Percentiles rank a stretch among this genome's conserved stretches.
phyloP scores from a whole-genome alignment of 30 jellyfish, hydroid and myxozoan genomes.

The Clytia hemisphaerica region DNA sequence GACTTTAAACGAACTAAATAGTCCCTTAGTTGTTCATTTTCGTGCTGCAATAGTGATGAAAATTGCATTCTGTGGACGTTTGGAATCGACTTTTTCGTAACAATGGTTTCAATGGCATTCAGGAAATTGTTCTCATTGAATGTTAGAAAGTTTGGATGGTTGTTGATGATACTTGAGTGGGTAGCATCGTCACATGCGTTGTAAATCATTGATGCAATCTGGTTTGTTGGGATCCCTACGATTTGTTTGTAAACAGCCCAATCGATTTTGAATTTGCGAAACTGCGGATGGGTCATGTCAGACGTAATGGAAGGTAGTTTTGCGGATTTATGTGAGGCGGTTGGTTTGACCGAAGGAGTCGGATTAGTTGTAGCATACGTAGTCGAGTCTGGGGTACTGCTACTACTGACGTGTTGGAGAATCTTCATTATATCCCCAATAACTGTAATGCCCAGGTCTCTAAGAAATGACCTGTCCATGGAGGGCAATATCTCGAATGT shows the following conservation, averaged over 20 bases:
- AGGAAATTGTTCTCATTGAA: background rate
- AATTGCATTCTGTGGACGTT: background rate
- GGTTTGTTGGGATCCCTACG: background rate
- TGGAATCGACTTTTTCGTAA: background rate
- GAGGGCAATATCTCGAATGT: too few relatives aligned
- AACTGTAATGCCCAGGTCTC: too few relatives aligned
- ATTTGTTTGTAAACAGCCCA: constrained; percentile 1
- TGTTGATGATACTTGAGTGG: background rate
- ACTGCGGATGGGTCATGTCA: background rate
- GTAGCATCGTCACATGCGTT: background rate
- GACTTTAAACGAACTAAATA: background rate
- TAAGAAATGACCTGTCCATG: too few relatives aligned
- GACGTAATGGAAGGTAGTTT: too few relatives aligned
- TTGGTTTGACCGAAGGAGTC: background rate
- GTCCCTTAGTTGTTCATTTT: background rate
- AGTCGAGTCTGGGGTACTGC: too few relatives aligned
- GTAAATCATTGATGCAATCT: background rate
- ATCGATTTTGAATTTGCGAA: background rate
- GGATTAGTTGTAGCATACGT: too few relatives aligned
- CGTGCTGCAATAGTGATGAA: background rate
- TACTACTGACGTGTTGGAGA: too few relatives aligned
- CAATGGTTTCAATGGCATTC: background rate
- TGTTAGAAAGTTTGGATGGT: background rate
- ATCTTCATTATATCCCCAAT: too few relatives aligned
- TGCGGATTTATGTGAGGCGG: background rate